These are phyloP conservation scores for Machaerirhynchus nigripectus DNA, from an alignment of 2,113 vertebrate genomes.

Conservation along the genomic window DNA sequence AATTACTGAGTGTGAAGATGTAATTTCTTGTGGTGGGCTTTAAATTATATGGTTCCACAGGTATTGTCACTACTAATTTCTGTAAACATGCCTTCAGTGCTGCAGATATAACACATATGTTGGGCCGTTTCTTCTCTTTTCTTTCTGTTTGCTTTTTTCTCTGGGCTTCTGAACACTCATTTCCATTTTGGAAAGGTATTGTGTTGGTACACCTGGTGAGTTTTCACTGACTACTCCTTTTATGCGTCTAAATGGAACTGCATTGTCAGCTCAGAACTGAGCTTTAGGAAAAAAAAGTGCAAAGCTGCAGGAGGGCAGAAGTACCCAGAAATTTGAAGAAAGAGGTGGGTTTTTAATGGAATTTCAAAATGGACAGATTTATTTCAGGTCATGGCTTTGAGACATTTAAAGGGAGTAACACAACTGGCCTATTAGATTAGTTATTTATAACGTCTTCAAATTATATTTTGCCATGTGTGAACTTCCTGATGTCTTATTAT, in stretches of 20 bases:
- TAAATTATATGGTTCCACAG: not conserved
- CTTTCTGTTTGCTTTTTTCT: not conserved
- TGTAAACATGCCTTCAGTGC: not conserved
- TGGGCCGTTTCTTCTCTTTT: not conserved
- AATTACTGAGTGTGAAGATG: not conserved
- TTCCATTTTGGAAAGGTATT: not conserved
- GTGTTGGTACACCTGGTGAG: not conserved
- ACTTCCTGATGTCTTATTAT: not conserved
- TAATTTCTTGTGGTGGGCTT: not conserved
- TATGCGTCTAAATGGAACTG: not conserved
- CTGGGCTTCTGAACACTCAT: not conserved
- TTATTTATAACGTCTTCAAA: not conserved
- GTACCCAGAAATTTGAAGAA: not conserved
- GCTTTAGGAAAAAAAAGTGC: not conserved
- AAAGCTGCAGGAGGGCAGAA: not conserved
- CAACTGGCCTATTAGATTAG: not conserved
- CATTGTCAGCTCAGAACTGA: not conserved
- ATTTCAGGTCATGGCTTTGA: not conserved
- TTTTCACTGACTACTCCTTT: not conserved
- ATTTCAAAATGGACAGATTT: not conserved
- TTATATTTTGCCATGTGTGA: not conserved
- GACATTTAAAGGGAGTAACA: not conserved
- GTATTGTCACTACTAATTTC: not conserved
- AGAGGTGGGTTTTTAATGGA: not conserved
- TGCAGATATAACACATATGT: accelerated